Evolutionary conservation across 2,113 vertebrate species (phyloP).

Genomic region (Podiceps cristatus): DNA sequence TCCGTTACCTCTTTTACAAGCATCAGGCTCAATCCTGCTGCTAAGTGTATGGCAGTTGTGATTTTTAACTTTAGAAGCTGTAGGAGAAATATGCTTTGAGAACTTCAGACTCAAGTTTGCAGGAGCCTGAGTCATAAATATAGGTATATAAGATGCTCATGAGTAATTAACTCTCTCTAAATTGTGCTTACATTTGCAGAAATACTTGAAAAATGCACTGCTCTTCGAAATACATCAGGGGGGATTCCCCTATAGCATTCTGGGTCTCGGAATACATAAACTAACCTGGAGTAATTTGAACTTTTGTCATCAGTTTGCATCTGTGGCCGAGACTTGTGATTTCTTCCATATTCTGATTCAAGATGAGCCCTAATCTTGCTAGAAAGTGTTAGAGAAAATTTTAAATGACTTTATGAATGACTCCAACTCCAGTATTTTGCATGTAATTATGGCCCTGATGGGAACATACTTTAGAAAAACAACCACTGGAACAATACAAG

Average conservation of each 20-base stretch:
- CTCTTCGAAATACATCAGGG: background rate
- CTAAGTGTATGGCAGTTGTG: background rate
- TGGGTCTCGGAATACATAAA: background rate
- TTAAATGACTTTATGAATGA: slow-evolving; percentile 69
- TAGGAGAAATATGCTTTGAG: background rate
- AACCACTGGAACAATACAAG: slow-evolving; percentile 76
- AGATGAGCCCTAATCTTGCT: background rate
- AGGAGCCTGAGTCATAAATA: slow-evolving; percentile 62
- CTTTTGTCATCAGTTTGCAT: background rate
- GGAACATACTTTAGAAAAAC: slow-evolving; percentile 85
- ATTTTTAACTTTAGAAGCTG: background rate
- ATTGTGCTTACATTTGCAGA: slow-evolving; percentile 28
- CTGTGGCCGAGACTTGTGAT: background rate
- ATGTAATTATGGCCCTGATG: slow-evolving; percentile 89
- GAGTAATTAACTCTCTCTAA: slow-evolving; percentile 48
- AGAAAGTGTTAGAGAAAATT: slow-evolving; percentile 19
- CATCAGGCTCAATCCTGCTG: background rate
- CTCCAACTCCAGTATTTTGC: slow-evolving; percentile 85
- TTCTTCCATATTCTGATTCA: background rate
- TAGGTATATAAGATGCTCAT: slow-evolving; percentile 60
- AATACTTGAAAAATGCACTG: slow-evolving; percentile 49
- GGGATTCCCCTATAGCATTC: background rate
- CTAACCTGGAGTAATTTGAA: background rate
- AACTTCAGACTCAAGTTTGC: slow-evolving; percentile 65
- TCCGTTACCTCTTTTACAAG: slow-evolving; percentile 31